Percentiles rank a stretch among this genome's conserved stretches.
These are phyloP conservation scores for Drosophila ogumai DNA, from an alignment of 1,140 invertebrate genomes.

Conservation along the genomic window DNA sequence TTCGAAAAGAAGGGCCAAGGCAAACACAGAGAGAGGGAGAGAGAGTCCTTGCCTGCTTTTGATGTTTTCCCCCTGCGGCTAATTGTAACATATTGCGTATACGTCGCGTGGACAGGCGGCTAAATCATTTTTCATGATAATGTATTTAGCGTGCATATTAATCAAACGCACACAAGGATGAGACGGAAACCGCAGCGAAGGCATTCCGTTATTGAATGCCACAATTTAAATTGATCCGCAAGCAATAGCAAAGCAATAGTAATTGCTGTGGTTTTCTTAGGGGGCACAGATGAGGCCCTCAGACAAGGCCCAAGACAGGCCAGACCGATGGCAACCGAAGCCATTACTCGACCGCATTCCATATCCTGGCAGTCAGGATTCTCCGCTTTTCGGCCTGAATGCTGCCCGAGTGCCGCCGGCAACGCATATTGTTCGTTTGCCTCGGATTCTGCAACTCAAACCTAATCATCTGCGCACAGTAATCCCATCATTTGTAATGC, in stretches of 20 bases:
- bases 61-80: slow-evolving; percentile 38
- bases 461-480: slow-evolving; percentile 61
- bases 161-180: slow-evolving; percentile 45
- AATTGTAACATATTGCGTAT: slow-evolving; percentile 61
- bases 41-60: slow-evolving; percentile 38
- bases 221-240: slow-evolving; percentile 74
- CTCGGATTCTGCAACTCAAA: slow-evolving; percentile 53
- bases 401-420: slow-evolving; percentile 31
- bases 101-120: slow-evolving; percentile 30
- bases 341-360: slow-evolving; percentile 60
- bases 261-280: slow-evolving; percentile 68
- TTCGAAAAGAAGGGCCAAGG: slow-evolving; percentile 15
- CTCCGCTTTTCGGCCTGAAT: slow-evolving; percentile 13
- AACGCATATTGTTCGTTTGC: slow-evolving; percentile 27
- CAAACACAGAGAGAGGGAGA: background rate
- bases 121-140: slow-evolving; percentile 74
- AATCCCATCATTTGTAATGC: slow-evolving; percentile 74
- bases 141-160: slow-evolving; percentile 73
- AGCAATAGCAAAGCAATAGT: slow-evolving; percentile 70
- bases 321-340: slow-evolving; percentile 11
- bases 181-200: slow-evolving; percentile 28
- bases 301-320: background rate
- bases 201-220: slow-evolving; percentile 69
- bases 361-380: slow-evolving; percentile 42
- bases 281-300: slow-evolving; percentile 13